Base-by-base conservation (phyloP, 2,888 invertebrate species). In the Psylliodes chrysocephalus region DNA sequence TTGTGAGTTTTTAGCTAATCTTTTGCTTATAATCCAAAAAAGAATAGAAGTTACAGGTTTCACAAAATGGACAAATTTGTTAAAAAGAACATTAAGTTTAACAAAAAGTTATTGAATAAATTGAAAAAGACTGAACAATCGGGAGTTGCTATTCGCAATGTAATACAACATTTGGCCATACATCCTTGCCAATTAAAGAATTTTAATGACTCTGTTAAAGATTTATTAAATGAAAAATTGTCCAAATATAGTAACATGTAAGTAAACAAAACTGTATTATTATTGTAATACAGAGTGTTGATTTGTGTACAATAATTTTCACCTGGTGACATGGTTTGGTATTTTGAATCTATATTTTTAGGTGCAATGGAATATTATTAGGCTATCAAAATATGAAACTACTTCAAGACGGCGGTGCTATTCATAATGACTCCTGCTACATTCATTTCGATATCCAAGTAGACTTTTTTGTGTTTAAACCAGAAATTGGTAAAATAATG, bases 391-490 rank as follows among this genome's bases (percentile, higher is more conserved):
- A 90, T 74, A 83, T 90, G 6, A 86, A 86, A 70, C 77, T 91
- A 18, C 74, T 88, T 10, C 86, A 85, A 64, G 82, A 85, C 70
- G 74, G 85, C 46, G 90, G 89, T n/a, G 79, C 83, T 12, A 86
- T 90, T 59, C 81, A 87, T 63, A 84, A 87, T 74, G 90, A 90
- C 71, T 86, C 86, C 71, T 85, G 86, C 66, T 88, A 86, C 71
- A 85, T 90, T 65, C 88, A 90, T 75, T 82, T 90, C 65, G 87
- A 90, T 82, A 84, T 91, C 1, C 85, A 87, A 78, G 90, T 88
- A 14, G 89, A 91, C 72, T 91, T 90, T 77, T 90, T 88, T 76
- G 81, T 91, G 66, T 90, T 91, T 76, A 85, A 84, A 68, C 91
- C 91, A 8, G 78, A 82, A 77, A 80, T 89, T 51, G 90, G 88